Conservation (phyloP, 2,797 vertebrate species). For the Phrynocephalus vlangalii region DNA sequence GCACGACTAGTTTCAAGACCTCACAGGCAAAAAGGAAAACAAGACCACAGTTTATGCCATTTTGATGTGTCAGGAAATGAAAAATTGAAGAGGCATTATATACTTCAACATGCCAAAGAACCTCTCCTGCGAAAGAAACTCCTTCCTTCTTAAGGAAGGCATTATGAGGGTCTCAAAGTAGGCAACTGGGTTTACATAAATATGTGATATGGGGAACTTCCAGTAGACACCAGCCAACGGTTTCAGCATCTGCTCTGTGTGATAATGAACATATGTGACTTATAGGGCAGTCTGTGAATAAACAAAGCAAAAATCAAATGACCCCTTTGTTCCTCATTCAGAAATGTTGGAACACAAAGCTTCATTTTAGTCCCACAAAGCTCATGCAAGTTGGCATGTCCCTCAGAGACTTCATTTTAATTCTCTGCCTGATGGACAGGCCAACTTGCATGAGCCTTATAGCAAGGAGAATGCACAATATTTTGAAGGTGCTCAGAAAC, state of each 20-base stretch:
- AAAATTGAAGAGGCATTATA: conserved; percentile 32
- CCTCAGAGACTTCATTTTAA: too few species aligned
- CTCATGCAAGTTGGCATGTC: too few species aligned
- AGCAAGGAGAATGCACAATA: too few species aligned
- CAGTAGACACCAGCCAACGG: not conserved
- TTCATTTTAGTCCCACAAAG: too few species aligned
- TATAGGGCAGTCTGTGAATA: not conserved
- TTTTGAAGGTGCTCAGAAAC: too few species aligned
- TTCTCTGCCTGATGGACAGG: too few species aligned
- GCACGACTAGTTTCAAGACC: not conserved
- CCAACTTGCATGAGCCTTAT: too few species aligned
- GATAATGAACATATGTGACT: not conserved
- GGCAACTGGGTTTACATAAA: not conserved
- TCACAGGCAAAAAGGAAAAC: conserved; percentile 17
- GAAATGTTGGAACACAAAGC: too few species aligned
- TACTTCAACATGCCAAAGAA: conserved; percentile 10
- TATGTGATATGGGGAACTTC: not conserved
- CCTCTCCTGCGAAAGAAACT: conserved; percentile 15
- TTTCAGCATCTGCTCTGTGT: not conserved
- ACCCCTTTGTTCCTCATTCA: not conserved
- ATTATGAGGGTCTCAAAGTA: not conserved
- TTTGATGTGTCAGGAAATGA: conserved; percentile 19
- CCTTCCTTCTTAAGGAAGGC: not conserved
- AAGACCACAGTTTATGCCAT: not conserved
- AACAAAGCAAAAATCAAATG: not conserved